Evolutionary conservation across 2,888 invertebrate species (phyloP).

Genomic region (Phlogophora meticulosa): DNA sequence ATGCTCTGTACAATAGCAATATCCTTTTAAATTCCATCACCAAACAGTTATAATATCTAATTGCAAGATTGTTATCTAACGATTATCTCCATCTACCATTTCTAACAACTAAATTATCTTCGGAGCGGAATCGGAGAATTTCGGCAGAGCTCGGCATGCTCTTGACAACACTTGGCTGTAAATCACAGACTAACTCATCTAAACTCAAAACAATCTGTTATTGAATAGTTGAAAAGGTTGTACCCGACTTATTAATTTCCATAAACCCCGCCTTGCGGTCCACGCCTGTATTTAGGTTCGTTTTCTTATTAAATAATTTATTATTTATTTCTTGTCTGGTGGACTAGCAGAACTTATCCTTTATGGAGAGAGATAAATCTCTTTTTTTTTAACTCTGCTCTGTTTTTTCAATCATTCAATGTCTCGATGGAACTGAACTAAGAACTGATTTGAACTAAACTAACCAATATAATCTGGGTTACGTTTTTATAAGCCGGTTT

Average conservation of each 20-base stretch:
- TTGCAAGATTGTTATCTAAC: too few species aligned
- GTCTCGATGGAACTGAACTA: not conserved
- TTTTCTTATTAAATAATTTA: slow-evolving; percentile 19
- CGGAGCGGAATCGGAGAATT: slow-evolving; percentile 21
- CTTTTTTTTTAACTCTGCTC: not conserved
- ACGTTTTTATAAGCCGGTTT: not conserved
- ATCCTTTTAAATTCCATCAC: too few species aligned
- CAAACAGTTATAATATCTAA: too few species aligned
- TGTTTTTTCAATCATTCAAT: too few species aligned
- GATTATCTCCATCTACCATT: not conserved
- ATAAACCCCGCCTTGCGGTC: slow-evolving; percentile 23
- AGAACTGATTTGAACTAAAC: not conserved
- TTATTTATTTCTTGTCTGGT: not conserved
- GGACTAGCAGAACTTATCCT: not conserved
- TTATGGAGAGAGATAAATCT: not conserved
- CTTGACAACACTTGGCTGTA: slow-evolving; percentile 54
- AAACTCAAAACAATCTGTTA: slow-evolving; percentile 66
- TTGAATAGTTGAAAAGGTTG: slow-evolving; percentile 63
- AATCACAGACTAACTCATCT: slow-evolving; percentile 46
- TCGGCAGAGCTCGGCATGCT: slow-evolving; percentile 27
- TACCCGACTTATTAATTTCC: slow-evolving; percentile 36
- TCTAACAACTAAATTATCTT: slow-evolving; percentile 22
- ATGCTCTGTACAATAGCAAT: too few species aligned
- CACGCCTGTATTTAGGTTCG: slow-evolving; percentile 1
- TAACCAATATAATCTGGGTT: not conserved